These are phyloP conservation scores for Tetheella fluctuosa DNA, from an alignment of 2,888 invertebrate genomes.

Conservation along the genomic window DNA sequence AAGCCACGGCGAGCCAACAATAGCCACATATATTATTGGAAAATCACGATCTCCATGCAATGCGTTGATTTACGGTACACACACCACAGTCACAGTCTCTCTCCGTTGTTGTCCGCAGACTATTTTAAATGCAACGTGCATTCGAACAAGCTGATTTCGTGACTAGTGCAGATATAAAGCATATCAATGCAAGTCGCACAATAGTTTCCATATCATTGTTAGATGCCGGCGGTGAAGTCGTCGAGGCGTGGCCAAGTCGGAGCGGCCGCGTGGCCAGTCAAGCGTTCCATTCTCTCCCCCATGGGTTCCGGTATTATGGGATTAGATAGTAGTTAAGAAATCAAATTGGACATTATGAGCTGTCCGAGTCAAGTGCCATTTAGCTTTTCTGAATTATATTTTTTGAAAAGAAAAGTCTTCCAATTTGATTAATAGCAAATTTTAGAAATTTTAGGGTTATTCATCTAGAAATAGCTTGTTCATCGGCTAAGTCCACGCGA, in stretches of 20 bases:
- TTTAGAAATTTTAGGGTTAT: background rate
- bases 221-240: slow-evolving; percentile 45
- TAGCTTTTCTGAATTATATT: slow-evolving; percentile 12
- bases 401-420: no score
- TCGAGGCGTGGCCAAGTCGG: slow-evolving; percentile 59
- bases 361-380: background rate
- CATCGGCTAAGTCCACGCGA: background rate
- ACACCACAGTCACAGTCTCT: slow-evolving; percentile 29
- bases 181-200: slow-evolving; percentile 50
- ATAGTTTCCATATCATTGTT: slow-evolving; percentile 58
- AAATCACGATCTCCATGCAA: slow-evolving; percentile 37
- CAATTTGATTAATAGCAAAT: no score
- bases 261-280: slow-evolving; percentile 53
- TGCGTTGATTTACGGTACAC: slow-evolving; percentile 39
- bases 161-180: slow-evolving; percentile 45
- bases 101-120: slow-evolving; percentile 21
- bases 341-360: slow-evolving; percentile 17
- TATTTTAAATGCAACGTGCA: slow-evolving; percentile 40
- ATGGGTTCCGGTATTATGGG: slow-evolving; percentile 49
- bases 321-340: slow-evolving; percentile 31
- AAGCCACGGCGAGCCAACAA: background rate
- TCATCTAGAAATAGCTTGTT: background rate
- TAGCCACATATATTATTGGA: slow-evolving; percentile 25
- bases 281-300: slow-evolving; percentile 57
- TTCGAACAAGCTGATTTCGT: slow-evolving; percentile 42